phyloP scores from a whole-genome alignment of 2,888 invertebrate genomes.

The Ametastegia equiseti region DNA sequence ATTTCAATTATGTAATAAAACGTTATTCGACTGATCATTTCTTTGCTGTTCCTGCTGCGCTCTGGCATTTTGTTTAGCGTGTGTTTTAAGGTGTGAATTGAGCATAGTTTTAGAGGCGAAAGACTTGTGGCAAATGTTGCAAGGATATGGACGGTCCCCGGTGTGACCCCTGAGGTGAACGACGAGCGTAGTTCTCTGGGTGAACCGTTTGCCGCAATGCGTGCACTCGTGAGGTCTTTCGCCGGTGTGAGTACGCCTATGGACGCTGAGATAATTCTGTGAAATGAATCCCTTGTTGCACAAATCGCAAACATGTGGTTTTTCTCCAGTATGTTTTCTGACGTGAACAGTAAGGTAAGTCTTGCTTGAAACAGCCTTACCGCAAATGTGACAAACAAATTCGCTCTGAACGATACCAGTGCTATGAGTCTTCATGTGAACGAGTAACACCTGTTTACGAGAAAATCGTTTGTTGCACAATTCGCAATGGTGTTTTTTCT shows the following conservation, averaged over 20 bases:
- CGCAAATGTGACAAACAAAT: slow-evolving; percentile 81
- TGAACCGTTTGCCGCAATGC: slow-evolving; percentile 72
- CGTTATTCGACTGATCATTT: neutral
- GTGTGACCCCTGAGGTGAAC: slow-evolving; percentile 73
- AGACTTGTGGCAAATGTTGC: slow-evolving; percentile 71
- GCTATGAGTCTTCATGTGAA: slow-evolving; percentile 73
- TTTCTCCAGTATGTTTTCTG: slow-evolving; percentile 81
- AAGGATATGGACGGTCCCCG: slow-evolving; percentile 72
- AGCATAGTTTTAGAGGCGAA: slow-evolving; percentile 74
- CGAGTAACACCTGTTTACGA: slow-evolving; percentile 71
- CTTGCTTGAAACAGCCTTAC: slow-evolving; percentile 80
- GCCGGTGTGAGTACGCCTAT: slow-evolving; percentile 72
- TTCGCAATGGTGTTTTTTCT: slow-evolving; percentile 73
- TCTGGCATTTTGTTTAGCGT: slow-evolving; percentile 71
- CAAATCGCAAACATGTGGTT: slow-evolving; percentile 80
- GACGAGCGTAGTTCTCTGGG: slow-evolving; percentile 73
- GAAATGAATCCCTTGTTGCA: slow-evolving; percentile 73
- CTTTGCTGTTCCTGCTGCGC: slow-evolving; percentile 59
- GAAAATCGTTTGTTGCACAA: slow-evolving; percentile 74
- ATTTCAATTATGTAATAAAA: slow-evolving; percentile 19
- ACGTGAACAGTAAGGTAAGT: slow-evolving; percentile 82
- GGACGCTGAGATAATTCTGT: slow-evolving; percentile 73
- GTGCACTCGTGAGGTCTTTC: slow-evolving; percentile 73
- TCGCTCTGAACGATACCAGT: slow-evolving; percentile 75
- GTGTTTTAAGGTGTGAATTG: slow-evolving; percentile 73